Conservation (phyloP, 2,888 invertebrate genomes). For the Dromius quadrimaculatus region DNA sequence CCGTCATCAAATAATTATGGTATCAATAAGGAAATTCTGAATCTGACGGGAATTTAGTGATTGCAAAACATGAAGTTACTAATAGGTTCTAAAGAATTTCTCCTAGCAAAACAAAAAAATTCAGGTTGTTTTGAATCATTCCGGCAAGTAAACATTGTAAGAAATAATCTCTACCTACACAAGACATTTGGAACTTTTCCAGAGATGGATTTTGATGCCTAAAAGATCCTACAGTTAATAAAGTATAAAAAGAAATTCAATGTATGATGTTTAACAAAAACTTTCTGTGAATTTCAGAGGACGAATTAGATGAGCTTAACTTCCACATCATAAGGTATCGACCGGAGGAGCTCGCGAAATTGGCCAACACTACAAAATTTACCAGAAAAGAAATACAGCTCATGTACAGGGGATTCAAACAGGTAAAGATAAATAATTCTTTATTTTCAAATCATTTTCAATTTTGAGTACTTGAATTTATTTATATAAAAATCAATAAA, state of each 20-base stretch:
- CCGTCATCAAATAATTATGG: too few relatives aligned
- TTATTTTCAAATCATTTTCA: too few relatives aligned
- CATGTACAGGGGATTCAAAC: conserved; percentile 92
- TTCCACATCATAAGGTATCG: conserved; percentile 76
- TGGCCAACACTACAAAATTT: conserved; percentile 84
- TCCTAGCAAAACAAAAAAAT: too few relatives aligned
- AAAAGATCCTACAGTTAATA: neutral
- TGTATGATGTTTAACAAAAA: neutral
- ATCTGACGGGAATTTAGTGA: too few relatives aligned
- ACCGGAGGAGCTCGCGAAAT: conserved; percentile 83
- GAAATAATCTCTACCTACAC: too few relatives aligned
- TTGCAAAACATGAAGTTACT: too few relatives aligned
- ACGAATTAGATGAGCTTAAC: conserved; percentile 77
- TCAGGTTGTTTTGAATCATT: too few relatives aligned
- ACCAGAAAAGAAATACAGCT: conserved; percentile 87
- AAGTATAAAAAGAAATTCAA: neutral
- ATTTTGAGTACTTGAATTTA: too few relatives aligned
- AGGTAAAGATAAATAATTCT: conserved; percentile 71
- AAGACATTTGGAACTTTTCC: neutral
- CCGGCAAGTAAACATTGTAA: too few relatives aligned
- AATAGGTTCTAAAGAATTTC: too few relatives aligned
- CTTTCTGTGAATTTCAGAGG: conserved; percentile 71
- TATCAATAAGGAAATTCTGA: too few relatives aligned
- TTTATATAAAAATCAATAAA: too few relatives aligned
- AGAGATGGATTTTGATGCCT: neutral